phyloP scores from a whole-genome alignment of 2,797 vertebrate genomes.

The Harpagifer antarcticus region DNA sequence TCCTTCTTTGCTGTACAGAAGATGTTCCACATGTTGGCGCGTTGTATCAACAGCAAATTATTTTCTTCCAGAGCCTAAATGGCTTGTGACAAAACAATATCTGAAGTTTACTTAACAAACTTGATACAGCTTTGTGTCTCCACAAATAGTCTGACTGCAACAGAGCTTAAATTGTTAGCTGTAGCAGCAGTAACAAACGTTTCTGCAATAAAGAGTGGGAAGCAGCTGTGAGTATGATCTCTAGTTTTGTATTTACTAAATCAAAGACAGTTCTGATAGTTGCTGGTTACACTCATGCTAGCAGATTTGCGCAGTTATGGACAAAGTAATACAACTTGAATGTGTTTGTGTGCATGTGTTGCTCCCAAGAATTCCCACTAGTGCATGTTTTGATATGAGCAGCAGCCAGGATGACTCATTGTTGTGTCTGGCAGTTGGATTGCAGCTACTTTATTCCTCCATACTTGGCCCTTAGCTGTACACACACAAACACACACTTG shows the following conservation, averaged over 20 bases:
- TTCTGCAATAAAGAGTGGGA: not conserved
- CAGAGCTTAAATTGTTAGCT: not conserved
- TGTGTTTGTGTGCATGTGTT: not conserved
- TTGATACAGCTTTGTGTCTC: not conserved
- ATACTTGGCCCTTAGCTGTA: constrained; percentile 42
- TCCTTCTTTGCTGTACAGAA: not conserved
- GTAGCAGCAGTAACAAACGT: not conserved
- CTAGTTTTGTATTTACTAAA: constrained; percentile 3
- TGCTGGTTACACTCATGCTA: constrained; percentile 2
- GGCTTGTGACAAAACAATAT: not conserved
- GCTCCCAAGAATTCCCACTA: constrained; percentile 62
- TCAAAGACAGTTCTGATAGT: not conserved
- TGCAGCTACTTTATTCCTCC: constrained; percentile 58
- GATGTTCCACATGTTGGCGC: not conserved
- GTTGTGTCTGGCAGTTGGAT: constrained; percentile 68
- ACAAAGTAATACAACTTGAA: constrained; percentile 10
- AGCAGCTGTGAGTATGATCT: constrained; percentile 5
- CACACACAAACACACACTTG: constrained; percentile 22
- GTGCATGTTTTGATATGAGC: constrained; percentile 54
- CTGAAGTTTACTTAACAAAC: not conserved
- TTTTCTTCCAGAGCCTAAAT: not conserved
- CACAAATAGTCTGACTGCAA: not conserved
- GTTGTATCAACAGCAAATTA: not conserved
- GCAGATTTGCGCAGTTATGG: constrained; percentile 14
- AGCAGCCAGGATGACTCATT: constrained; percentile 72